These are phyloP conservation scores for Gulo gulo DNA, from an alignment of 2,113 vertebrate species.

Conservation along the genomic window DNA sequence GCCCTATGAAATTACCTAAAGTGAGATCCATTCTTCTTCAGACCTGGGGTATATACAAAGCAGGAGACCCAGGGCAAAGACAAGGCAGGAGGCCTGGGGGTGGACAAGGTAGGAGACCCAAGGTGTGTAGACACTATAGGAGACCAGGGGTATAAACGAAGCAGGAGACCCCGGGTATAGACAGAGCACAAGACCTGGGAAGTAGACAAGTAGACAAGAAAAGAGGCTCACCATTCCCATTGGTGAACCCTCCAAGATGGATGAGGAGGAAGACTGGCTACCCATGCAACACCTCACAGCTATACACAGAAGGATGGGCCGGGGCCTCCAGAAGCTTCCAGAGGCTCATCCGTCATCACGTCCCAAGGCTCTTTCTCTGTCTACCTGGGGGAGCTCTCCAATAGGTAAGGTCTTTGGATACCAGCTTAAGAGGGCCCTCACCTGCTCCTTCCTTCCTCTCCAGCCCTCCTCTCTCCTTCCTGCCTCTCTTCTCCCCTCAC, in stretches of 20 bases:
- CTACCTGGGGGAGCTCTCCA: background rate
- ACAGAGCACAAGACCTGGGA: background rate
- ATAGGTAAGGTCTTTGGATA: background rate
- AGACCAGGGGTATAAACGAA: background rate
- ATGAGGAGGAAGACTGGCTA: background rate
- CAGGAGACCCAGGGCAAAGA: background rate
- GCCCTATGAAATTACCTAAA: background rate
- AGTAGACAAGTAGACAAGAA: no score
- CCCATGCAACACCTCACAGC: no score
- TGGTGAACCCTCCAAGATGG: background rate
- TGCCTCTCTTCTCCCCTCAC: accelerated
- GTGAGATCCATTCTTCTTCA: background rate
- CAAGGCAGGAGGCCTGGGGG: background rate
- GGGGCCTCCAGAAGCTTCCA: background rate
- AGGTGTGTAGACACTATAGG: background rate
- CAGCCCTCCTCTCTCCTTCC: no score
- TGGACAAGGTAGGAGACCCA: background rate
- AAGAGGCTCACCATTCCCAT: background rate
- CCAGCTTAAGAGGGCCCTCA: accelerated
- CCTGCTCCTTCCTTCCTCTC: background rate
- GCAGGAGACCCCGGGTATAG: background rate
- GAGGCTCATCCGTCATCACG: background rate
- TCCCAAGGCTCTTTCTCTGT: no score
- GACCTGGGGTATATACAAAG: background rate
- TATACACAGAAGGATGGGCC: no score